Evolutionary conservation across 2,113 vertebrate species (phyloP), one percentile per base, ranked within the genome.

Genomic region (Dasyornis broadbenti): DNA sequence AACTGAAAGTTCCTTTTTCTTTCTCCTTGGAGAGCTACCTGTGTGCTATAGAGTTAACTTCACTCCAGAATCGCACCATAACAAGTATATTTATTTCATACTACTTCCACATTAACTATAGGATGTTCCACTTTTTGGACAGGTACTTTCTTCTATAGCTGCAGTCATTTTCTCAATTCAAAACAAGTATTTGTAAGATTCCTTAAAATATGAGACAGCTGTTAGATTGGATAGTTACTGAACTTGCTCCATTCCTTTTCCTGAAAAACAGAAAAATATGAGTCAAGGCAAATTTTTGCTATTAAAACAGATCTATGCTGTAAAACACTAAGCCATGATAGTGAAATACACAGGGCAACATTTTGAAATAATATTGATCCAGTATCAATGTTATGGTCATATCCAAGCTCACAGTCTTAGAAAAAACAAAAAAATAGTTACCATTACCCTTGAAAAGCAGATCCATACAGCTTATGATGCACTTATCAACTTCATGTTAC

Each of bases 21-120:
- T 91, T 94, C 90, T 89, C 96, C 77, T 96, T 97, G 92, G 97
- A 98, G 97, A 94, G 98, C 98, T 99, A 99, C 97, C 97, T 97
- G 88, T 94, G 97, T 98, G 98, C 98, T 98, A 98, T 30, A 98
- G 97, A 97, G 97, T 98, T 98, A 97, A 94, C 92, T 97, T 96
- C 96, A 98, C 97, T 98, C 98, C 98, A 97, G 97, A 95, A 98
- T 93, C 61, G 97, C 98, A 99, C 98, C 99, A 98, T 98, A 98
- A 98, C 98, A 99, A 95, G 96, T 98, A 93, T 97, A 96, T 98
- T 97, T 98, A 96, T 86, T 97, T 97, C 98, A 97, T 96, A 97
- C 86, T 94, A 97, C 77, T 97, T 97, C 95, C 40, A 94, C 91
- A 94, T 96, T 95, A 97, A 83, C 87, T 97, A 96, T 37, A 97